phyloP scores from a whole-genome alignment of 1,140 invertebrate species.

The Ostrea edulis region DNA sequence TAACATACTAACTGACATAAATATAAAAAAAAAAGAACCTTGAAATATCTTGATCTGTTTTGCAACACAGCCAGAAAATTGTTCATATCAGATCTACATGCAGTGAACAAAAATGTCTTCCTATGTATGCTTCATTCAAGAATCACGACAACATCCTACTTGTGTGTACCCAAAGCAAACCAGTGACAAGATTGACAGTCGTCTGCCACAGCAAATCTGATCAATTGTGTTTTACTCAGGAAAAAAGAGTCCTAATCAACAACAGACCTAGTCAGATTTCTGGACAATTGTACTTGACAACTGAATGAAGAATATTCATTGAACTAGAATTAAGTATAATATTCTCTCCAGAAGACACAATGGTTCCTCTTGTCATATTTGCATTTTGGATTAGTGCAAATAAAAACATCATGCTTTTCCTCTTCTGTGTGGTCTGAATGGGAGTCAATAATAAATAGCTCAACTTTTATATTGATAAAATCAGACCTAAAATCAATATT shows the following conservation, averaged over 20 bases:
- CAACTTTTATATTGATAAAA: slow-evolving; percentile 2
- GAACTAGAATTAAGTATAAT: slow-evolving; percentile 36
- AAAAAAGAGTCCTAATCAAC: not conserved
- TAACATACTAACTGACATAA: too few species aligned
- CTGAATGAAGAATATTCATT: slow-evolving; percentile 30
- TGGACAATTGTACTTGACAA: slow-evolving; percentile 30
- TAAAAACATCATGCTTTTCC: slow-evolving; percentile 13
- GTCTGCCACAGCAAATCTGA: not conserved
- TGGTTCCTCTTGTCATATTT: not conserved
- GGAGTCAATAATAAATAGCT: not conserved
- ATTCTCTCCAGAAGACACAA: slow-evolving; percentile 10
- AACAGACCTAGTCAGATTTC: not conserved
- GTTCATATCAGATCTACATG: not conserved
- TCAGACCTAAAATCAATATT: slow-evolving; percentile 33
- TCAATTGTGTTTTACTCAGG: slow-evolving; percentile 16
- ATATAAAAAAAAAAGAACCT: not conserved
- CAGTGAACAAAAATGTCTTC: not conserved
- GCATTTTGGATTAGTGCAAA: slow-evolving; percentile 32
- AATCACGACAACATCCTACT: not conserved
- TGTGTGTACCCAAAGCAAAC: not conserved
- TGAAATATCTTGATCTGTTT: not conserved
- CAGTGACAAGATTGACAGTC: not conserved
- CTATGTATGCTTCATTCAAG: not conserved
- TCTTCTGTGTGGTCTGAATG: slow-evolving; percentile 5
- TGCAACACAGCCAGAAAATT: not conserved